Evolutionary conservation across 2,797 vertebrate species (phyloP), one percentile per base, ranked within the genome.

Genomic region (Aplochiton taeniatus): DNA sequence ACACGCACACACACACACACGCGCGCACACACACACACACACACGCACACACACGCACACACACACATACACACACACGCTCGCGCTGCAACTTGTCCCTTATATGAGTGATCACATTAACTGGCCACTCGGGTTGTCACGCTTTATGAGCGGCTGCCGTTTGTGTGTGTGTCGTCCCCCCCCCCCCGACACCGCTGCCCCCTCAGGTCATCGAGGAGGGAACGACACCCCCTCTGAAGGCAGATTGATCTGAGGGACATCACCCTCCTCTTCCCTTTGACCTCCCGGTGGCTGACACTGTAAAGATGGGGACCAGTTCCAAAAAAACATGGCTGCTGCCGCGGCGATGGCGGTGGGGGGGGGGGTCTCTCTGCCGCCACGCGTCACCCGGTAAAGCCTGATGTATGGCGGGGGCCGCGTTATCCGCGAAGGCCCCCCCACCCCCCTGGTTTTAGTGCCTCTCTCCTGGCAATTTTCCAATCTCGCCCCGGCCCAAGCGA

Each of bases 221-320:
- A 93, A 94, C 91, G 91, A 95, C 94, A 94, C 91, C 88, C 92
- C 95, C 93, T 92, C 92, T 92, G 92, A 92, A 88, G 84, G 93
- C 90, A 94, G 93, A 95, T 95, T 96, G 93, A 94, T 95, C 94
- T 93, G 91, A 85, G 92, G n/a, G 93, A 94, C 93, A 93, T 93
- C 84, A 83, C 86, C 87, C 83, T 57, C 89, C 87, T 89, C 87
- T 94, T 95, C 90, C 89, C 91, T 94, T 94, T 95, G 93, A 94
- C 94, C 95, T 91, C 88, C 91, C 86, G 92, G 92, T 90, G 93
- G 91, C 94, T 93, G 92, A 94, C 93, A 93, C 92, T 83, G 84
- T 93, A 91, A 92, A 93, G 90, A 93, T 92, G 89, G 86, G 88
- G 91, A 91, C 89, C 93, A 92, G 77, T 2, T 94, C n/a, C n/a